These are phyloP conservation scores for Villa cingulata DNA, from an alignment of 2,888 invertebrate genomes.

Conservation along the genomic window DNA sequence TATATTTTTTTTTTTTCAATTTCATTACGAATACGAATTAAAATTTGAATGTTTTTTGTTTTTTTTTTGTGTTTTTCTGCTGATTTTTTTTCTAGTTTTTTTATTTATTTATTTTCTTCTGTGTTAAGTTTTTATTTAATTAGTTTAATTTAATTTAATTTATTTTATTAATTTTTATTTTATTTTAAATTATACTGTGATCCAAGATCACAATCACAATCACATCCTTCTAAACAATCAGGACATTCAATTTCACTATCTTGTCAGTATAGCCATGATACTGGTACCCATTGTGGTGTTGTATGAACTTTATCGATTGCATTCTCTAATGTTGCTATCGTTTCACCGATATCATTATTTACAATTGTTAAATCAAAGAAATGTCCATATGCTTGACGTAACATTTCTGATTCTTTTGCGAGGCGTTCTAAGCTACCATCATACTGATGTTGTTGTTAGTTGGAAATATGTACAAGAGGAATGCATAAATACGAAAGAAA, in stretches of 20 bases:
- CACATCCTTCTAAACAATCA: slow-evolving; percentile 36
- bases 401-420: slow-evolving; percentile 90
- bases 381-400: slow-evolving; percentile 95
- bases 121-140: too few relatives aligned
- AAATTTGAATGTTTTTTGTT: too few relatives aligned
- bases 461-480: too few relatives aligned
- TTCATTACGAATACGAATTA: too few relatives aligned
- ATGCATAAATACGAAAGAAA: too few relatives aligned
- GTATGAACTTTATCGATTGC: slow-evolving; percentile 83
- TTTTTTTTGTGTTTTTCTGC: too few relatives aligned
- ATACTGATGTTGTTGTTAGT: too few relatives aligned
- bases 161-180: too few relatives aligned
- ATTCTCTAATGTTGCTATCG: slow-evolving; percentile 81
- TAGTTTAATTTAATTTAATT: too few relatives aligned
- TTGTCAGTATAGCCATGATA: slow-evolving; percentile 73
- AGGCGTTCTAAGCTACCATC: slow-evolving; percentile 95
- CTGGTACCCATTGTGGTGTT: slow-evolving; percentile 94
- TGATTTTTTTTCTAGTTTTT: too few relatives aligned
- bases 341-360: slow-evolving; percentile 99
- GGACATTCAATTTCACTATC: slow-evolving; percentile 37
- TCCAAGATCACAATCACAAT: slow-evolving; percentile 34
- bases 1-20: too few relatives aligned
- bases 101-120: too few relatives aligned
- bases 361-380: slow-evolving; percentile 96
- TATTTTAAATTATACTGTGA: slow-evolving; percentile 5